Conservation (phyloP, 2,797 vertebrate species). For the Lutjanus argentimaculatus region DNA sequence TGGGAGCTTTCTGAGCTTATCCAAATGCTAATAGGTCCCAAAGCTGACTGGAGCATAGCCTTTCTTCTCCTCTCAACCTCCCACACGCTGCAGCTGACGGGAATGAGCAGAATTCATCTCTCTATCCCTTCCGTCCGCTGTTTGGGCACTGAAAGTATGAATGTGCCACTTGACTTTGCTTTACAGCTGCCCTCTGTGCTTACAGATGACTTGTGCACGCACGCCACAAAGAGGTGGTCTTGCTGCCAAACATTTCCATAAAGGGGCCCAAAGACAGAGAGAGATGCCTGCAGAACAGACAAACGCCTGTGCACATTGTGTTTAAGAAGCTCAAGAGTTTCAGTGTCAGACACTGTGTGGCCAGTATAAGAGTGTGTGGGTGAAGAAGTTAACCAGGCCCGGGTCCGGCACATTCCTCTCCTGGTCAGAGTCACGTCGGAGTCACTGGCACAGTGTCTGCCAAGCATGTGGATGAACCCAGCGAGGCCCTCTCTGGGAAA, state of each 20-base stretch:
- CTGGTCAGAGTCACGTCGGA: constrained; percentile 63
- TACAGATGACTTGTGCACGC: constrained; percentile 59
- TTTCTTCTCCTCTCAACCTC: constrained; percentile 83
- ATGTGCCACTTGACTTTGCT: constrained; percentile 85
- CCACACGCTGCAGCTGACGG: constrained; percentile 83
- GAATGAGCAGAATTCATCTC: constrained; percentile 78
- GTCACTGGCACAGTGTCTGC: constrained; percentile 63
- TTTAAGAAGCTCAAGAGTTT: constrained; percentile 76
- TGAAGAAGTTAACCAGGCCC: constrained; percentile 77
- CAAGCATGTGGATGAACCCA: constrained; percentile 68
- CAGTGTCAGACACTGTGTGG: constrained; percentile 64
- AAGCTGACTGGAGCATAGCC: constrained; percentile 77
- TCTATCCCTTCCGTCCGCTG: constrained; percentile 65
- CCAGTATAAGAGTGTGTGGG: constrained; percentile 67
- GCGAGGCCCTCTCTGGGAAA: constrained; percentile 66
- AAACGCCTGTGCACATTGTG: constrained; percentile 74
- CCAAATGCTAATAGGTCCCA: constrained; percentile 87
- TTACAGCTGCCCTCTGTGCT: constrained; percentile 79
- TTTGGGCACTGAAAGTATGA: constrained; percentile 66
- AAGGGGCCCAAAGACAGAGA: constrained; percentile 77
- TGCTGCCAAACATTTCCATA: constrained; percentile 82
- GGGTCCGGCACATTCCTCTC: constrained; percentile 71
- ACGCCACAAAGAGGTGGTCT: constrained; percentile 68
- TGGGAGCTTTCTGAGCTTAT: constrained; percentile 82
- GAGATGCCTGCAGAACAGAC: constrained; percentile 75